Percentiles rank a stretch among this genome's conserved stretches.
These are phyloP conservation scores for Pseudachorutes palmiensis DNA, from an alignment of 1,140 invertebrate genomes.

Conservation along the genomic window DNA sequence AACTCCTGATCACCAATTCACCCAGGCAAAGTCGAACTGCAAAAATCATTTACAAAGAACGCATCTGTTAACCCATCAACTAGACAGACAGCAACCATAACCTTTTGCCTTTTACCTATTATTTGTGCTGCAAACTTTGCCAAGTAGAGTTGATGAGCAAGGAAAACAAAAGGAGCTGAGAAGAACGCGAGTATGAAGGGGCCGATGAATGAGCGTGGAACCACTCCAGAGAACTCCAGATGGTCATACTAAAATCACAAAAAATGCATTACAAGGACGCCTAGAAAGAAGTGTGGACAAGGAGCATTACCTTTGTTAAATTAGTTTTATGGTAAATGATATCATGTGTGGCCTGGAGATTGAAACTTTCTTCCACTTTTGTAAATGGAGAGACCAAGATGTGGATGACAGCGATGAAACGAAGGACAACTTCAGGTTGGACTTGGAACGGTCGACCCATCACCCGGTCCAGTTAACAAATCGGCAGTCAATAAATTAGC, in stretches of 20 bases:
- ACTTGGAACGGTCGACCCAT: no score
- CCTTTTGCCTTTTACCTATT: constrained; percentile 60
- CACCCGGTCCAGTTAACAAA: no score
- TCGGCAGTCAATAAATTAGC: no score
- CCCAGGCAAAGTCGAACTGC: constrained; percentile 75
- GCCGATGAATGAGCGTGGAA: constrained; percentile 91
- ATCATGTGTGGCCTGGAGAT: constrained; percentile 96
- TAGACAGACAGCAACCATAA: no score
- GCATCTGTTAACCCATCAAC: no score
- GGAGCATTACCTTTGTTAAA: constrained; percentile 64
- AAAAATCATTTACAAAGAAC: no score
- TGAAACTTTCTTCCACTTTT: constrained; percentile 99
- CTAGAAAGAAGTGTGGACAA: neutral
- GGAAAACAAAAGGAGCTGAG: constrained; percentile 63
- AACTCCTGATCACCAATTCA: constrained; percentile 61
- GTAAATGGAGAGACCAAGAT: constrained; percentile 87
- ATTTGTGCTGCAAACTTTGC: constrained; percentile 86
- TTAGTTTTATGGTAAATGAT: constrained; percentile 79
- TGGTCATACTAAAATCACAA: constrained; percentile 83
- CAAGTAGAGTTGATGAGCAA: constrained; percentile 60
- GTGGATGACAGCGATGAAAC: constrained; percentile 50
- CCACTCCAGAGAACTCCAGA: constrained; percentile 94
- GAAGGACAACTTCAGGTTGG: constrained; percentile 32
- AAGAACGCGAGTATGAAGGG: constrained; percentile 73
- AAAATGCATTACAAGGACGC: neutral